Base-by-base conservation (phyloP, 2,113 vertebrate genomes). In the Vimba vimba region DNA sequence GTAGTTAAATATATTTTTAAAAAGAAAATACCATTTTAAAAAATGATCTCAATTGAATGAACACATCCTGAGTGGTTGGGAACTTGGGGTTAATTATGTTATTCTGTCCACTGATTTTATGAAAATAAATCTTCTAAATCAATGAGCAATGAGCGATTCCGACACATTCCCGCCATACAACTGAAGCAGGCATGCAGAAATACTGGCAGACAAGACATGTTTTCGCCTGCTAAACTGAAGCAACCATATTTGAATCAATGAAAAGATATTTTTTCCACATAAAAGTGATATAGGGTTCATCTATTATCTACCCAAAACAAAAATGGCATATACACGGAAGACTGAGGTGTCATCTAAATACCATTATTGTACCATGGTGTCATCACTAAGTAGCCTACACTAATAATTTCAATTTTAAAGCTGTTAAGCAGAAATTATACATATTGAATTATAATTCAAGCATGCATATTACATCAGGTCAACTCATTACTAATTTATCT, bases 141-240 rank as follows among this genome's bases (percentile, higher is more conserved):
- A 66, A 33, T 64, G 59, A 82, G 79, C 27, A 68, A 66, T 47
- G 36, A 66, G 60, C 23, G 19, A 39, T 23, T 59, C 21, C 27
- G n/a, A 25, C 60, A 47, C 79, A 82, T 82, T 82, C 45, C 21
- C 5, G 9, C 4, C 60, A 68, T 50, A 23, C 45, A 33, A n/a
- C 2, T 74, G 15, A 30, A 23, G 64, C 79, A 86, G 47, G 64
- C 83, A 85, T 85, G 86, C 62, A 60, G 47, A 60, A 50, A n/a
- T 27, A 39, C 1, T 79, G 36, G 60, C 59, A 47, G 45, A 64
- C 27, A 82, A 75, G 52, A 83, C 60, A 36, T 19, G 30, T 30
- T 59, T 69, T 73, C 68, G 25, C 43, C 27, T 6, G 75, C 11
- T 21, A 10, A 43, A 43, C 43, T 10, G 2, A 59, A 57, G 10